phyloP scores from a whole-genome alignment of 2,113 vertebrate genomes.

The Sceloporus undulatus region DNA sequence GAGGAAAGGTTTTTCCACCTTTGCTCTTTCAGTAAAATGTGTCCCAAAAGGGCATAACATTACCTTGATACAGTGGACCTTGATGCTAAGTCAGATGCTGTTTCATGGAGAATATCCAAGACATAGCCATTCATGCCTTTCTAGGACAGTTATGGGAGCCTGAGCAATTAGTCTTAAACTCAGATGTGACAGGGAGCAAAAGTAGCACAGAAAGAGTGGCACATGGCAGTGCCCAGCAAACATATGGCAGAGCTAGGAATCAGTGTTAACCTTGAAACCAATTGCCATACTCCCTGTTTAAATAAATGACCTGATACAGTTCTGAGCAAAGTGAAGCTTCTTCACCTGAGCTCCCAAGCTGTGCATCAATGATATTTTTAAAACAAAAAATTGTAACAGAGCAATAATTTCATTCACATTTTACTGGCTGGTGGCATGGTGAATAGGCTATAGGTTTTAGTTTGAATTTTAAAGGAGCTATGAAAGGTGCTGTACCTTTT shows the following conservation, averaged over 20 bases:
- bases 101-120: conserved; percentile 3
- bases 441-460: too few relatives aligned
- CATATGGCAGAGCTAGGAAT: conserved; percentile 26
- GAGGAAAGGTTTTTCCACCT: not conserved
- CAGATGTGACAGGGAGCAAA: conserved; percentile 30
- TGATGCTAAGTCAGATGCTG: not conserved
- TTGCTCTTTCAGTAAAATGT: not conserved
- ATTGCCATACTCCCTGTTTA: not conserved
- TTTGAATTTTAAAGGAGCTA: too few relatives aligned
- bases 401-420: too few relatives aligned
- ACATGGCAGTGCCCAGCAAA: conserved; percentile 1
- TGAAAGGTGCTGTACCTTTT: too few relatives aligned
- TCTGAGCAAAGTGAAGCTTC: not conserved
- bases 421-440: too few relatives aligned
- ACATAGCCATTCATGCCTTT: not conserved
- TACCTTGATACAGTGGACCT: not conserved
- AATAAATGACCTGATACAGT: conserved; percentile 1
- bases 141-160: not conserved
- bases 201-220: conserved; percentile 16
- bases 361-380: too few relatives aligned
- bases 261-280: conserved; percentile 31
- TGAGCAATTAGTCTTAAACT: conserved; percentile 21
- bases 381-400: too few relatives aligned
- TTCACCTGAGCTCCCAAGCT: too few relatives aligned
- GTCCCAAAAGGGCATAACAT: not conserved